Base-by-base conservation (phyloP, 2,888 invertebrate genomes). In the Tipula lateralis region DNA sequence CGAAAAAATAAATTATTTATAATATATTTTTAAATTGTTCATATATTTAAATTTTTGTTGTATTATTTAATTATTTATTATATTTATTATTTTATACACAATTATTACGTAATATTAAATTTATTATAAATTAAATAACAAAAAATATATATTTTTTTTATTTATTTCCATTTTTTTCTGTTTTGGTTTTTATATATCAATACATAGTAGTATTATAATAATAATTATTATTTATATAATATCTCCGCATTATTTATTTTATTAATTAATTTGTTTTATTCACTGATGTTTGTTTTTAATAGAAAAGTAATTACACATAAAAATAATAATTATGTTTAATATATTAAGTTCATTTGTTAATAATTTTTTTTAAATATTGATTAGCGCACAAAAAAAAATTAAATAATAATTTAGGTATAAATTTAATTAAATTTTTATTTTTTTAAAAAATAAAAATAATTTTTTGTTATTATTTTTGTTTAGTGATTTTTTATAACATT, bases 91-190 rank as follows among this genome's bases (percentile, higher is more conserved):
- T 50, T 66, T 66, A 66, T 66, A 66, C 66, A 66, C 66, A 66
- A 66, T 24, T 66, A 66, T 66, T 19, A 9, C 66, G 24, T 66
- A 66, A 9, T 66, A 66, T 66, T 66, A 66, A 66, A 24, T 66
- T 66, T 66, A 66, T 66, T 66, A 66, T 66, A 66, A 66, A 66
- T 66, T 66, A 66, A 66, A 66, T 66, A 66, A 66, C 66, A 66
- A 66, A 66, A 66, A 66, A 66, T 66, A 66, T 66, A 66, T 66
- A 66, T 50, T 19, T 50, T 39, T 39, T n/a, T 66, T 66, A 66
- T 66, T 66, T 66, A 2, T n/a, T n/a, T n/a, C n/a, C 16, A 6
- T 50, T 50, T 50, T 50, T 50, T 16, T 50, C n/a, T n/a, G n/a
- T 50, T 50, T 50, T 50, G 5, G 16, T 9, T 66, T 39, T 66